These are phyloP conservation scores for Entomobrya proxima DNA, from an alignment of 2,888 invertebrate genomes.

Conservation along the genomic window DNA sequence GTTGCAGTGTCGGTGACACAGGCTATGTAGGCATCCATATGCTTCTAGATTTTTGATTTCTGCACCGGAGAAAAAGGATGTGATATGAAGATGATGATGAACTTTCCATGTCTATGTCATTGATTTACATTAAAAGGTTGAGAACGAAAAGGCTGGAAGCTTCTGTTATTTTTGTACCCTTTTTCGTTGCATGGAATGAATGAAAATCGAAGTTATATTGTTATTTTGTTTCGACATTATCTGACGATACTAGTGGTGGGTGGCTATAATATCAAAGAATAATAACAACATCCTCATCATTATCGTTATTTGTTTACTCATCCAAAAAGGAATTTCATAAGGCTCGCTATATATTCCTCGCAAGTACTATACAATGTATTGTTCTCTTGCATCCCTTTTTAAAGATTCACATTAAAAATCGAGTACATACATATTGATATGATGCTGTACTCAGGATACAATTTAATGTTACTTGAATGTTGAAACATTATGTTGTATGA, in stretches of 20 bases:
- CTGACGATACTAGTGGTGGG: neutral
- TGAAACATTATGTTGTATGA: too few species aligned
- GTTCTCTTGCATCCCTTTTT: neutral
- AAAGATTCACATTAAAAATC: too few species aligned
- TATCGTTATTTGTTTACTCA: conserved; percentile 7
- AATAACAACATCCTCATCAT: conserved; percentile 5
- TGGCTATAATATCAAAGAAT: too few species aligned
- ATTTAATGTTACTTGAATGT: too few species aligned
- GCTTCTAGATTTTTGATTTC: too few species aligned
- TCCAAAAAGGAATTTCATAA: neutral
- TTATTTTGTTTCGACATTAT: conserved; percentile 26
- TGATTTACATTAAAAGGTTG: too few species aligned
- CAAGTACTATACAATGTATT: neutral
- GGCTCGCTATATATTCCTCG: neutral
- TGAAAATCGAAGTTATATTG: neutral
- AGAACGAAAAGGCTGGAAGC: too few species aligned
- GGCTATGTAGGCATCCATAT: neutral
- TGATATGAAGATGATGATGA: neutral
- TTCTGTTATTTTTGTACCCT: neutral
- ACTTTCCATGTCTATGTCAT: neutral
- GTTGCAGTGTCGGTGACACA: neutral
- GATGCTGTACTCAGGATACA: too few species aligned
- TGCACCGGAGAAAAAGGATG: neutral
- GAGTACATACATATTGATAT: too few species aligned
- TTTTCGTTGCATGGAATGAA: neutral